Conservation (phyloP, 1,140 invertebrate genomes). For the Hesperophylax magnus region DNA sequence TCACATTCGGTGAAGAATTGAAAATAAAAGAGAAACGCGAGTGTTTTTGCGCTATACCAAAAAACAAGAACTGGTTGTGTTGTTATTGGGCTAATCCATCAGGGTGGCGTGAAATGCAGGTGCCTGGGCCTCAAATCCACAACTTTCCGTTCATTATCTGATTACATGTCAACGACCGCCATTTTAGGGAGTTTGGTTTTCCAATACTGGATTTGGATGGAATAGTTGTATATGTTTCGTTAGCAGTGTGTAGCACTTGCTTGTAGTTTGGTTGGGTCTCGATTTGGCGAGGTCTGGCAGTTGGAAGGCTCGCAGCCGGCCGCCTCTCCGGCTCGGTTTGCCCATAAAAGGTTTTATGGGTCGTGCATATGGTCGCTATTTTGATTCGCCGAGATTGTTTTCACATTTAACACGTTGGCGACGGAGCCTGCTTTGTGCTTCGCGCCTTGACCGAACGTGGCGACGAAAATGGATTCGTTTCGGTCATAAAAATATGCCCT, state of each 20-base stretch:
- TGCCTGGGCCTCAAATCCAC: no score
- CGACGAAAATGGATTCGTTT: no score
- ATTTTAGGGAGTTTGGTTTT: conserved; percentile 7
- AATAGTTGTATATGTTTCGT: no score
- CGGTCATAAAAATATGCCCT: no score
- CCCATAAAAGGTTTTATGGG: conserved; percentile 44
- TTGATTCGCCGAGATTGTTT: conserved; percentile 40
- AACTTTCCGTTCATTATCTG: neutral
- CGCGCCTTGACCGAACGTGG: no score
- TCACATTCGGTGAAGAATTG: conserved; percentile 5
- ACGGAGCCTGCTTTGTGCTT: no score
- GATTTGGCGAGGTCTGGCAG: conserved; percentile 10
- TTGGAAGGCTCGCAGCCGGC: neutral
- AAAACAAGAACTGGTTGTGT: no score
- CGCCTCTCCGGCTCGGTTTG: conserved; percentile 10
- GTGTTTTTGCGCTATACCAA: neutral
- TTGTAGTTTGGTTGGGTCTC: neutral
- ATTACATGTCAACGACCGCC: conserved; percentile 1
- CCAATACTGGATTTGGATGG: no score
- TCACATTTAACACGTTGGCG: conserved; percentile 19
- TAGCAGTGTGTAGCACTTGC: neutral
- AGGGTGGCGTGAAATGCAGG: no score
- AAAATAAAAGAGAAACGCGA: neutral
- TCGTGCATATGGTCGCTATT: conserved; percentile 38
- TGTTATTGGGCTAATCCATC: no score